These are phyloP conservation scores for Lasioglossum zephyrum DNA, from an alignment of 2,888 invertebrate genomes.

Conservation along the genomic window DNA sequence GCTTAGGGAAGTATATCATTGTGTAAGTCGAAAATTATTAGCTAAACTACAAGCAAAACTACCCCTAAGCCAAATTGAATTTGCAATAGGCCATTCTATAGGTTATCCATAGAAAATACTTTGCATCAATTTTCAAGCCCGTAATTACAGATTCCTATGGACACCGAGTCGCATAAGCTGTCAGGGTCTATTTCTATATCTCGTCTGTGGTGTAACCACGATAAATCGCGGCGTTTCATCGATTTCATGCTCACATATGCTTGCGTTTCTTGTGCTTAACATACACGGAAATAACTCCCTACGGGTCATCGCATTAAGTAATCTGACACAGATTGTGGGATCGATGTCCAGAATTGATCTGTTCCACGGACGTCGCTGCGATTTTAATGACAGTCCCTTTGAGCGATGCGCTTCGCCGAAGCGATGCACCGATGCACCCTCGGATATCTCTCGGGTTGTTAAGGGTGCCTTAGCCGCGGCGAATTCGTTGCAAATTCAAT, in stretches of 20 bases:
- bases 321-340: conserved; percentile 46
- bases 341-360: conserved; percentile 39
- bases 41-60: too few species aligned
- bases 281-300: conserved; percentile 39
- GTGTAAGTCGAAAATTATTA: too few species aligned
- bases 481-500: background rate
- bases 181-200: too few species aligned
- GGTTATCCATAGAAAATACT: too few species aligned
- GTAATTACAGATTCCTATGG: too few species aligned
- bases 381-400: conserved; percentile 4
- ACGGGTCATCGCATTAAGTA: conserved; percentile 49
- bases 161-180: too few species aligned
- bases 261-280: conserved; percentile 14
- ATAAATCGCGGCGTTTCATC: conserved; percentile 22
- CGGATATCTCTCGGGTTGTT: background rate
- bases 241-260: conserved; percentile 28
- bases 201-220: too few species aligned
- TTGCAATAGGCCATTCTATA: too few species aligned
- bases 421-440: background rate
- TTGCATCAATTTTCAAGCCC: too few species aligned
- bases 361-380: background rate
- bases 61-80: too few species aligned
- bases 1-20: too few species aligned
- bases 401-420: background rate
- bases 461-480: background rate